Evolutionary conservation across 2,113 vertebrate genomes (phyloP), one percentile per base, ranked within the genome.

Genomic region (Chaenocephalus aceratus): DNA sequence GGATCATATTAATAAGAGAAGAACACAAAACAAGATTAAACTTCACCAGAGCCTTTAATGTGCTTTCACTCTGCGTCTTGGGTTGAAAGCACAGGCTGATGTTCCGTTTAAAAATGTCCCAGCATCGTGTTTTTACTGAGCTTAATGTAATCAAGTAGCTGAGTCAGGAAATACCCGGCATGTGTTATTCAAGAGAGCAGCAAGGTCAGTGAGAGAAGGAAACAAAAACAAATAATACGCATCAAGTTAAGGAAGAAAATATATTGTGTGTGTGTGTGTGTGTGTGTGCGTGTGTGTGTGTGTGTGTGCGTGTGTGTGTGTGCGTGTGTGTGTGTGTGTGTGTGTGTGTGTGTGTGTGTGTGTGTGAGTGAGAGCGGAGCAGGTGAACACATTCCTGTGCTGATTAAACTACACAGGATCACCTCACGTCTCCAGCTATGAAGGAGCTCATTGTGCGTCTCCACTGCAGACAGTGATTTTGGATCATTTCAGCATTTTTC

Each of bases 381-480:
- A 92, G 90, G 87, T 90, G 85, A 86, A 77, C 63, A 66, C 92
- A 95, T 94, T 94, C 93, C 93, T 91, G 16, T 10, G 78, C 87
- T 93, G 91, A 91, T 93, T 92, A 90, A 90, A 85, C 80, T 76
- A 15, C 21, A 21, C 82, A 82, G 85, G 86, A 91, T 89, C 91
- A 74, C 87, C 79, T 92, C 91, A 67, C 91, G 72, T 83, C 72
- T 76, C 73, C n/a, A n/a, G 74, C 64, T 63, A 86, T 93, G 88
- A 93, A 93, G 87, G 91, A 89, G 53, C 65, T 93, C 92, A 81
- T 94, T 93, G 90, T 93, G 62, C 10, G 16, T 75, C 75, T 49
- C 53, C 79, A 72, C 75, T 49, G 60, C 79, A 70, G 82, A 83
- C 84, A 79, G 45, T 34, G 59, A 79, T 84, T 30, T 81, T 57